phyloP scores from a whole-genome alignment of 2,888 invertebrate genomes.

The Drosophila neoperkinsi region DNA sequence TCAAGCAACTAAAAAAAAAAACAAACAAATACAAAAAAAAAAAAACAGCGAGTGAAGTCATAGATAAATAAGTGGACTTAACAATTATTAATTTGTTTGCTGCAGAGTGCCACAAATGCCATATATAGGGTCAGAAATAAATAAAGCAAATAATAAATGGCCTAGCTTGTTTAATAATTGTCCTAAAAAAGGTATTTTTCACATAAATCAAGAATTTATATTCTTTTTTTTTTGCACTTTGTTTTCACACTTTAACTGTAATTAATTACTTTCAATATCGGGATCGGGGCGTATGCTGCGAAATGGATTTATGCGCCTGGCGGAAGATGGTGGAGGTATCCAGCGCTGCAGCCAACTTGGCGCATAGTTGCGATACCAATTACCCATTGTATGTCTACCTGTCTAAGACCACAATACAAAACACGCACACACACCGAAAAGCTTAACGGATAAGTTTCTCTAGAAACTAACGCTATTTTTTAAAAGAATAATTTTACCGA shows the following conservation, averaged over 20 bases:
- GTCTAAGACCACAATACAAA: background rate
- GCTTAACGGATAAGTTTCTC: slow-evolving; percentile 50
- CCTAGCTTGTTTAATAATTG: background rate
- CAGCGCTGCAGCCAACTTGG: slow-evolving; percentile 83
- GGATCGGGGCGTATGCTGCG: slow-evolving; percentile 74
- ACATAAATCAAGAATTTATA: background rate
- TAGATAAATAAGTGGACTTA: slow-evolving; percentile 42
- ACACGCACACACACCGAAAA: slow-evolving; percentile 12
- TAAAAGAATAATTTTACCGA: background rate
- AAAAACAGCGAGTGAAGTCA: slow-evolving; percentile 62
- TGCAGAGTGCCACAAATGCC: slow-evolving; percentile 10
- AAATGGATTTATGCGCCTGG: slow-evolving; percentile 76
- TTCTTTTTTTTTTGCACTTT: background rate
- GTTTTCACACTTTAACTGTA: slow-evolving; percentile 3
- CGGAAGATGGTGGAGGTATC: slow-evolving; percentile 66
- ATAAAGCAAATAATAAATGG: slow-evolving; percentile 1
- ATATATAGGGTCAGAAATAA: slow-evolving; percentile 25
- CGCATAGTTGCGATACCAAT: slow-evolving; percentile 81
- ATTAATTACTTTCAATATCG: slow-evolving; percentile 73
- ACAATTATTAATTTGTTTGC: slow-evolving; percentile 27
- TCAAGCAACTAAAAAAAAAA: slow-evolving; percentile 56
- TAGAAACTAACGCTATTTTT: slow-evolving; percentile 24
- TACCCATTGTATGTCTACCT: slow-evolving; percentile 55
- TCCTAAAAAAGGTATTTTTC: background rate
- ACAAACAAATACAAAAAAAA: slow-evolving; percentile 32